Percentiles rank a stretch among this genome's conserved stretches.
phyloP scores from a whole-genome alignment of 1,140 invertebrate genomes.

The Dryas iulia region DNA sequence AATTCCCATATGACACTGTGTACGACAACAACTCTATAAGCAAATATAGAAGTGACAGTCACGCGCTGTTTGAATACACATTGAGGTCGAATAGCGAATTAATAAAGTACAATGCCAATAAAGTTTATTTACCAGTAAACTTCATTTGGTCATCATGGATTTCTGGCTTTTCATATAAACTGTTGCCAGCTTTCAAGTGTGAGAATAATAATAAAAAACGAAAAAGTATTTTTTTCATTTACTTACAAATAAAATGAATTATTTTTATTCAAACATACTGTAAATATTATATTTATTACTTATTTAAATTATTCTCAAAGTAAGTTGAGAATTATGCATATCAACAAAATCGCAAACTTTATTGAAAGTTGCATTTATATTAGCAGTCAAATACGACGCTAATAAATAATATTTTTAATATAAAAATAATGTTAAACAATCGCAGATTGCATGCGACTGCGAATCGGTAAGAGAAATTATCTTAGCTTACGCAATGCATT shows the following conservation, averaged over 20 bases:
- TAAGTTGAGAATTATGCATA: neutral
- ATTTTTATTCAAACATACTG: too few species aligned
- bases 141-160: too few species aligned
- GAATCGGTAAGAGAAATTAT: constrained; percentile 8
- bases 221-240: too few species aligned
- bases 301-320: too few species aligned
- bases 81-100: neutral
- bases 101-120: neutral
- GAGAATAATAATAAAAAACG: too few species aligned
- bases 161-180: too few species aligned
- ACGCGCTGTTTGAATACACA: constrained; percentile 14
- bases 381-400: neutral
- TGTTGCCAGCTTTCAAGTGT: too few species aligned
- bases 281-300: too few species aligned
- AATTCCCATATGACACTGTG: neutral
- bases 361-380: neutral
- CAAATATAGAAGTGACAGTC: neutral
- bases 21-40: neutral
- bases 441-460: neutral
- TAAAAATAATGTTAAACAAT: neutral
- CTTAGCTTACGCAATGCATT: neutral
- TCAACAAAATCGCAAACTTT: neutral
- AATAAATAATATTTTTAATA: neutral
- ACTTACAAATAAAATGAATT: too few species aligned
- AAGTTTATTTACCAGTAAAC: neutral